Percentiles rank a stretch among this genome's conserved stretches.
Conservation (phyloP, 30 jellyfish, hydroid and myxozoan species). For the Catostylus mosaicus region DNA sequence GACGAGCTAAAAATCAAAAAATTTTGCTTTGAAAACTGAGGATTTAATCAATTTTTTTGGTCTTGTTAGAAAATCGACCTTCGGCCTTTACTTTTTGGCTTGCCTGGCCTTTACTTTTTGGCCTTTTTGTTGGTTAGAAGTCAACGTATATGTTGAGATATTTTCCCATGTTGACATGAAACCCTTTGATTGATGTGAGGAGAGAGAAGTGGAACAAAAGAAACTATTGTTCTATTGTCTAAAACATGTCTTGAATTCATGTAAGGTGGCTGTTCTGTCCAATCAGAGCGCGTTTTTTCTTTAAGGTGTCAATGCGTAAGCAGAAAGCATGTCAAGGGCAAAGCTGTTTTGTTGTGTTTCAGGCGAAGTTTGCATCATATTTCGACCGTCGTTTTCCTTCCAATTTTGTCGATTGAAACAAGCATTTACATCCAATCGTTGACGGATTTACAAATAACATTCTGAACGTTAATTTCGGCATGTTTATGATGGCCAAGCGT, state of each 20-base stretch:
- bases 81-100: neutral
- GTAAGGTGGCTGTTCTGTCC: constrained; percentile 62
- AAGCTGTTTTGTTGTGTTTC: constrained; percentile 26
- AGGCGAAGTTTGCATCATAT: constrained; percentile 1
- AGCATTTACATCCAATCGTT: no score
- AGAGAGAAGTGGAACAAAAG: neutral
- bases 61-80: neutral
- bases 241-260: constrained; percentile 69
- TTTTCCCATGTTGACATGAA: neutral
- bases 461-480: no score
- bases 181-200: constrained; percentile 9
- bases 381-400: neutral
- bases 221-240: constrained; percentile 42
- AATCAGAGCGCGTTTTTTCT: constrained; percentile 57
- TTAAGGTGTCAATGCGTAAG: constrained; percentile 55
- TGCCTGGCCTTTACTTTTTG: neutral
- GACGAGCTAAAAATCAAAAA: no score
- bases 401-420: neutral
- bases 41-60: no score
- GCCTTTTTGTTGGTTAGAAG: constrained; percentile 2
- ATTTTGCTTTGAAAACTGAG: no score
- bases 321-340: constrained; percentile 59
- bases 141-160: neutral
- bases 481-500: no score
- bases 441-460: neutral